Evolutionary conservation across 2,797 vertebrate genomes (phyloP), one percentile per base, ranked within the genome.

Genomic region (Sebastolobus alascanus): DNA sequence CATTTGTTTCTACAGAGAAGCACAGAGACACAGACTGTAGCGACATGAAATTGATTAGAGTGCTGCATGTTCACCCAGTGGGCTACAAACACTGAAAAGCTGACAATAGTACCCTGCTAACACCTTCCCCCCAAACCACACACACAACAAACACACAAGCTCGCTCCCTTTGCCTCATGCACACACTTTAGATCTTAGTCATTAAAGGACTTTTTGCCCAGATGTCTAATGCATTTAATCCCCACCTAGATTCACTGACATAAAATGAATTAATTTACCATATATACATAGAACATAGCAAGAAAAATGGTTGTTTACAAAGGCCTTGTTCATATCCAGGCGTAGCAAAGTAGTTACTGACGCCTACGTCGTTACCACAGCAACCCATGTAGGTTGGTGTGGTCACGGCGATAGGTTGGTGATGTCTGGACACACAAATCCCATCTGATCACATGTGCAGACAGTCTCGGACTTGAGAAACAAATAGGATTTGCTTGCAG

Each of bases 41-140:
- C 64, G 40, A 91, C 77, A 84, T 89, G 84, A 92, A 93, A 88
- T 90, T 90, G 94, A 96, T 95, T 92, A 90, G 87, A 83, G 84
- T 88, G 65, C 83, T 77, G 84, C 88, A 88, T 87, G 87, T 87
- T 92, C 86, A 84, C 91, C 78, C 92, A 90, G 89, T 89, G 89
- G 90, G 92, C 84, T 82, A 68, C 87, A 89, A 73, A 87, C 69
- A 77, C 65, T 58, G 76, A 87, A 85, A 90, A 84, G 56, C 71
- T 83, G 89, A 87, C 88, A 84, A 84, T 2, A 80, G 60, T 66
- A 69, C 55, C 73, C 56, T 70, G 27, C 84, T 31, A 75, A 74
- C 56, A 63, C 20, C 38, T 68, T 60, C 11, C 43, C 29, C n/a
- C n/a, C 35, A 73, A 77, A 54, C 35, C 8, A 79, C 64, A 78